Conservation (phyloP, 2,797 vertebrate genomes). For the Anolis apletophallus region DNA sequence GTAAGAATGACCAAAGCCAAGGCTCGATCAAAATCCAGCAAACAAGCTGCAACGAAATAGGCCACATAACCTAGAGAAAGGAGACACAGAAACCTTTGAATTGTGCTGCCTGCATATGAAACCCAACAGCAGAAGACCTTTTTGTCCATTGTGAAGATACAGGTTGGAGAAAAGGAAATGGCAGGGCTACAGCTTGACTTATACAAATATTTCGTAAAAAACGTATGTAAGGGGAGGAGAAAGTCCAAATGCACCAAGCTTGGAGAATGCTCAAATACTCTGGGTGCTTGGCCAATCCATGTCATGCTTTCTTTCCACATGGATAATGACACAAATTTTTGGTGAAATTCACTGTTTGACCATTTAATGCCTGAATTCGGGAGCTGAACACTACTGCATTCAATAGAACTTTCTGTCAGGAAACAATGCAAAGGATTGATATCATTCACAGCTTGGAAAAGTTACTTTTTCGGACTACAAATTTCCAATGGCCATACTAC, state of each 20-base stretch:
- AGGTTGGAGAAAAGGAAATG: too few species aligned
- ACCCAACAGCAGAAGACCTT: background rate
- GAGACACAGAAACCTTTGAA: background rate
- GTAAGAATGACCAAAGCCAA: conserved; percentile 87
- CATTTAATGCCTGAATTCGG: background rate
- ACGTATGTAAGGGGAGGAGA: too few species aligned
- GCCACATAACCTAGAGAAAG: conserved; percentile 84
- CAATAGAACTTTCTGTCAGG: background rate
- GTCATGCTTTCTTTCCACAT: too few species aligned
- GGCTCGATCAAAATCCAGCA: conserved; percentile 87
- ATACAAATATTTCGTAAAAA: too few species aligned
- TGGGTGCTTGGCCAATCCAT: too few species aligned
- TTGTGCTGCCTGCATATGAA: background rate
- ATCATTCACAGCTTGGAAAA: background rate
- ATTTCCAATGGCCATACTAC: background rate
- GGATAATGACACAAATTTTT: too few species aligned
- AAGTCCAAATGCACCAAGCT: too few species aligned
- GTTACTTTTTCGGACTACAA: background rate
- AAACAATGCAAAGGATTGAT: background rate
- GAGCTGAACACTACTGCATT: background rate
- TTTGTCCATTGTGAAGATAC: background rate
- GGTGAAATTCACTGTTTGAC: too few species aligned
- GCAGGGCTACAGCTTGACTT: too few species aligned
- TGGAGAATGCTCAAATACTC: too few species aligned
- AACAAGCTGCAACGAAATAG: conserved; percentile 89